These are phyloP conservation scores for Bubo bubo DNA, from an alignment of 2,113 vertebrate genomes.

Conservation along the genomic window DNA sequence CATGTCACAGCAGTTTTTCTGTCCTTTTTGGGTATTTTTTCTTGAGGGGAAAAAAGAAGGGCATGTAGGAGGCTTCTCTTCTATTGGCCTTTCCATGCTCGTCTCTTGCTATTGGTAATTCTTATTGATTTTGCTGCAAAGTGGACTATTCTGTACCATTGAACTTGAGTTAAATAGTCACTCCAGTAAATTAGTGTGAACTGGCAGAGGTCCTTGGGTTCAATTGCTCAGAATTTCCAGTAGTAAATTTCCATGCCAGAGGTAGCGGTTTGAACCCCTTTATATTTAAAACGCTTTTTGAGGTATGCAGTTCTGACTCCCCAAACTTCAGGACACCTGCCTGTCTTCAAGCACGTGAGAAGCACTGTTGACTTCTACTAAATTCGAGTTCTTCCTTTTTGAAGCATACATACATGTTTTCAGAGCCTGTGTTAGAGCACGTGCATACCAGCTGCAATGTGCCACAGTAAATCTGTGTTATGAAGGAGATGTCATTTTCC, in stretches of 20 bases:
- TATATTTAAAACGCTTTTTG: neutral
- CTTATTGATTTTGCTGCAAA: neutral
- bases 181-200: neutral
- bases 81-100: neutral
- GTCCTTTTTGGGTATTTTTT: neutral
- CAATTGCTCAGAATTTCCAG: neutral
- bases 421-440: neutral
- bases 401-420: neutral
- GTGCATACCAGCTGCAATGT: neutral
- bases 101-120: neutral
- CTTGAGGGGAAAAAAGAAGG: neutral
- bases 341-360: neutral
- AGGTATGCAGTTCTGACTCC: neutral
- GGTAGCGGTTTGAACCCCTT: neutral
- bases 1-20: neutral
- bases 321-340: neutral
- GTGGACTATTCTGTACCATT: neutral
- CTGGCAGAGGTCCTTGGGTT: neutral
- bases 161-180: neutral
- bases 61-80: neutral
- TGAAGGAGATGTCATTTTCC: neutral
- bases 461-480: neutral
- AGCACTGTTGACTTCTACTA: neutral
- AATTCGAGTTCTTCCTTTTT: neutral
- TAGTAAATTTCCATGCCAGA: neutral